Conservation (phyloP, 2,888 invertebrate species). For the Sipha maydis region DNA sequence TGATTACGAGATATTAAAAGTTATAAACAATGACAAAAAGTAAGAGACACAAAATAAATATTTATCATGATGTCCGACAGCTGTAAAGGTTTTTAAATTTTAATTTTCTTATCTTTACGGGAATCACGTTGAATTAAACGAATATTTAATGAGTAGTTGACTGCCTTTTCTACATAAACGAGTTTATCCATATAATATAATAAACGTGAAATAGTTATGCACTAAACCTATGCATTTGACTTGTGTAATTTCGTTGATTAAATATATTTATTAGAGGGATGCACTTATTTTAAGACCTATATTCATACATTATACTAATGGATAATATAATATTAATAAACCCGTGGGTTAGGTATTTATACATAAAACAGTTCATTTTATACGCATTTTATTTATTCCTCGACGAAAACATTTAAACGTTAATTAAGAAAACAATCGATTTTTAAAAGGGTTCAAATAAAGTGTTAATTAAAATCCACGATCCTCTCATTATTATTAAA, state of each 20-base stretch:
- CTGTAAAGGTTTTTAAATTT: no score
- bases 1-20: no score
- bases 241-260: background rate
- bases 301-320: background rate
- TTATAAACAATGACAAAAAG: no score
- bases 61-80: no score
- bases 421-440: conserved; percentile 23
- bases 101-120: no score
- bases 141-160: no score
- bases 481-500: conserved; percentile 2
- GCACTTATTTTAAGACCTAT: background rate
- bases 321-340: background rate
- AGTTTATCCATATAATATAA: background rate
- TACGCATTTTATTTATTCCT: background rate
- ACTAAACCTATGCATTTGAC: background rate
- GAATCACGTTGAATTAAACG: no score
- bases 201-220: background rate
- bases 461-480: background rate
- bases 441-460: conserved; percentile 6
- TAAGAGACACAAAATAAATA: no score
- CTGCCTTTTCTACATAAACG: no score
- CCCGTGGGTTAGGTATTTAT: background rate
- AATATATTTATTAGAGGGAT: background rate
- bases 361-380: background rate
- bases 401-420: background rate